A percentile compares a stretch with the other conserved stretches of the same genome.
Conservation (phyloP, 2,888 invertebrate species). For the Anoplius nigerrimus region DNA sequence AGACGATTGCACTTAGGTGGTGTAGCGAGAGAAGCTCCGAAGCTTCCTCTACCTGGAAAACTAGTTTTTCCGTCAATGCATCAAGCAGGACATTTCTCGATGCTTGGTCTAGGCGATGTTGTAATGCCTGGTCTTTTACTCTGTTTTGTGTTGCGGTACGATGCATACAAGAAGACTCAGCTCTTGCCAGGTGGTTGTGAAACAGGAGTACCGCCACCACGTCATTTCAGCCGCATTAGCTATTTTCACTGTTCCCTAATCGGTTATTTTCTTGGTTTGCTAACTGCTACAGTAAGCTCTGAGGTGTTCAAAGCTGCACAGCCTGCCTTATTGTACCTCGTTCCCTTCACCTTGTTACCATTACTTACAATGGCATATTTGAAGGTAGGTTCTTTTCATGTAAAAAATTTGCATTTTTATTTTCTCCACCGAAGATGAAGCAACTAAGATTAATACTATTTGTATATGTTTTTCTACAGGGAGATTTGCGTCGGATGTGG, state of each 20-base stretch:
- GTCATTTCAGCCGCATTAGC: constrained; percentile 80
- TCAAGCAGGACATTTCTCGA: constrained; percentile 96
- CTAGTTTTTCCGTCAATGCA: constrained; percentile 98
- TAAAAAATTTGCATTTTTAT: background rate
- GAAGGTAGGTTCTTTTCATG: constrained; percentile 80
- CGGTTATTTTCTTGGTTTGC: constrained; percentile 96
- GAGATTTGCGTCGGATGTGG: constrained; percentile 98
- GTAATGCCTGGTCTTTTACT: constrained; percentile 97
- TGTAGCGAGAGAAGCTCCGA: constrained; percentile 93
- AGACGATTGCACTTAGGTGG: constrained; percentile 94
- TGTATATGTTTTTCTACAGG: constrained; percentile 78
- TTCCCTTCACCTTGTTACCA: constrained; percentile 97
- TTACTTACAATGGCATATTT: constrained; percentile 98
- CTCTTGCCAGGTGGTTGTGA: constrained; percentile 79
- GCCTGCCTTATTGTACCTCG: constrained; percentile 96
- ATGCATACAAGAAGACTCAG: constrained; percentile 96
- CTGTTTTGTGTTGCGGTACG: constrained; percentile 97
- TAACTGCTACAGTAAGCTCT: constrained; percentile 97
- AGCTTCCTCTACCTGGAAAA: constrained; percentile 96
- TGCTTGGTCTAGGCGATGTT: constrained; percentile 91
- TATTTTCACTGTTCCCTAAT: constrained; percentile 99
- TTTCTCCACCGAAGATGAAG: background rate
- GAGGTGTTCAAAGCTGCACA: constrained; percentile 99
- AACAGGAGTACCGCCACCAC: constrained; percentile 79
- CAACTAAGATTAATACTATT: constrained; percentile 1